A percentile compares a stretch with the other conserved stretches of the same genome.
Evolutionary conservation across 2,888 invertebrate species (phyloP).

Genomic region (Netelia virgata): DNA sequence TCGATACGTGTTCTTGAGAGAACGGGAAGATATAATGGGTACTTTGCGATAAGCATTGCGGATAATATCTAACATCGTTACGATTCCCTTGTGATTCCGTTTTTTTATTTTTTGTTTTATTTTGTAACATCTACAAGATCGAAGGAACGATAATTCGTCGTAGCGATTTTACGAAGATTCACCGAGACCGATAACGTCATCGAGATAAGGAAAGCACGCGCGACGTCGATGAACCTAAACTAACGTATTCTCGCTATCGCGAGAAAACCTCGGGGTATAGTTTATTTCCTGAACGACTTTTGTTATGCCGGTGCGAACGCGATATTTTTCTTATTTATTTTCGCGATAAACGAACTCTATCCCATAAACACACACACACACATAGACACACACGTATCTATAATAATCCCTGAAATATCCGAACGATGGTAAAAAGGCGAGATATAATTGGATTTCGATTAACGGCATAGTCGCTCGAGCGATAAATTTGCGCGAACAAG

Average conservation of each 20-base stretch:
- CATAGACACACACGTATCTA: not conserved
- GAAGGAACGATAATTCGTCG: not conserved
- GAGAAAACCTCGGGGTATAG: not conserved
- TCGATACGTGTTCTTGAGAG: no score
- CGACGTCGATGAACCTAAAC: slow-evolving; percentile 28
- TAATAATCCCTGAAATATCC: not conserved
- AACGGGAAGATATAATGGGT: not conserved
- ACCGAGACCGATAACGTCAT: not conserved
- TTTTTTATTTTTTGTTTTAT: not conserved
- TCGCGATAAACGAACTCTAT: not conserved
- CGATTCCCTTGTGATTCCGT: not conserved
- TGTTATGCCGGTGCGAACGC: not conserved
- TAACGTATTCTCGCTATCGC: slow-evolving; percentile 8
- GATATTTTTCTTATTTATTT: not conserved
- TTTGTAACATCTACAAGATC: not conserved
- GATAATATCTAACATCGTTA: not conserved
- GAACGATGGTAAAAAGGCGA: not conserved
- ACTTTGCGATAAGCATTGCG: not conserved
- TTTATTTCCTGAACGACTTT: not conserved
- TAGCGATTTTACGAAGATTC: not conserved
- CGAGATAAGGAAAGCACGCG: slow-evolving; percentile 10
- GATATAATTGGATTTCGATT: not conserved
- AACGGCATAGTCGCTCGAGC: not conserved
- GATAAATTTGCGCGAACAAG: not conserved
- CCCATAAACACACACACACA: not conserved